Evolutionary conservation across 2,113 vertebrate species (phyloP).

Genomic region (Sula dactylatra): DNA sequence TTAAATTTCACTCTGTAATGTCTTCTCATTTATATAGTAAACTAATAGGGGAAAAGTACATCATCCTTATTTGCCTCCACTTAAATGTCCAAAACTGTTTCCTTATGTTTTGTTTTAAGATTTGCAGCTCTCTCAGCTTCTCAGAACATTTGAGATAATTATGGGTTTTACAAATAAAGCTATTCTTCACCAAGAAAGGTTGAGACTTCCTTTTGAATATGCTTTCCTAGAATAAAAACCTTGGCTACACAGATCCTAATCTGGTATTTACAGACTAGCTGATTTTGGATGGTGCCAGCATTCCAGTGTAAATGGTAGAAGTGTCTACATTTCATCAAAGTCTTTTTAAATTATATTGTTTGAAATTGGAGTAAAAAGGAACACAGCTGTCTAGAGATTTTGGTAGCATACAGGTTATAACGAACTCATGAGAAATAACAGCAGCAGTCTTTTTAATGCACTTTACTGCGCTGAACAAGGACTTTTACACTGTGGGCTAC

Average conservation of each 20-base stretch:
- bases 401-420: constrained; percentile 37
- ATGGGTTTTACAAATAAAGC: constrained; percentile 59
- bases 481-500: constrained; percentile 55
- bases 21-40: constrained; percentile 83
- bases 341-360: constrained; percentile 72
- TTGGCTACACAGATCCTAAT: constrained; percentile 63
- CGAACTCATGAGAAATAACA: constrained; percentile 64
- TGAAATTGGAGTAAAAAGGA: constrained; percentile 71
- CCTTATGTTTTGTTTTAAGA: constrained; percentile 40
- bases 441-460: constrained; percentile 33
- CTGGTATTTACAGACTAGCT: constrained; percentile 72
- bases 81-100: constrained; percentile 39
- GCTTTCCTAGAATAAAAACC: constrained; percentile 52
- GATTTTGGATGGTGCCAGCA: constrained; percentile 62
- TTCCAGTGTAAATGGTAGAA: constrained; percentile 68
- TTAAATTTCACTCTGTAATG: constrained; percentile 84
- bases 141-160: constrained; percentile 68
- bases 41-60: constrained; percentile 64
- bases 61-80: constrained; percentile 60
- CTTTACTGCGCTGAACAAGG: background rate
- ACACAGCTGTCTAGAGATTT: constrained; percentile 67
- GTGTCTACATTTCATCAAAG: constrained; percentile 72
- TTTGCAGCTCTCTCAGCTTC: constrained; percentile 40
- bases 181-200: constrained; percentile 44
- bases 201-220: constrained; percentile 52